Percentiles rank a stretch among this genome's conserved stretches.
phyloP scores from a whole-genome alignment of 2,888 invertebrate species.

The Cephus sareptanus region DNA sequence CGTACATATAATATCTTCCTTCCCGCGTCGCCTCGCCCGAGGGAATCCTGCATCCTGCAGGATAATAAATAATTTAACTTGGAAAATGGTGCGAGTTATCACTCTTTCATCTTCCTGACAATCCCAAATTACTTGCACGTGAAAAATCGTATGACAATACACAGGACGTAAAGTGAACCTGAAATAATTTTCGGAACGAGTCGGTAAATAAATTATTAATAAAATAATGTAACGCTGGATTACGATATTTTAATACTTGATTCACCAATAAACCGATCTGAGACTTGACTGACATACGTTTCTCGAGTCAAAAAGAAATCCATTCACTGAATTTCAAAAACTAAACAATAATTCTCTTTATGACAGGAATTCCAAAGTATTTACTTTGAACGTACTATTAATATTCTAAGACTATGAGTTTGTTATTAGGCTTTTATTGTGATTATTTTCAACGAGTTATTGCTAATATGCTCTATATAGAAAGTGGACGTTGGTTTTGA shows the following conservation, averaged over 20 bases:
- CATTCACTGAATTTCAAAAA: not conserved
- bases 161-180: too few relatives aligned
- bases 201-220: too few relatives aligned
- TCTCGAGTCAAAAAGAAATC: not conserved
- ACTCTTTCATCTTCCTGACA: conserved; percentile 18
- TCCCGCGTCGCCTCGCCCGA: conserved; percentile 31
- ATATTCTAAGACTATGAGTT: too few relatives aligned
- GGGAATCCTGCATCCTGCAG: conserved; percentile 38
- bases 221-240: too few relatives aligned
- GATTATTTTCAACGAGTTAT: too few relatives aligned
- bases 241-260: not conserved
- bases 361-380: too few relatives aligned
- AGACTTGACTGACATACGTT: not conserved
- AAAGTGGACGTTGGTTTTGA: too few relatives aligned
- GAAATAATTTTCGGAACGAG: too few relatives aligned
- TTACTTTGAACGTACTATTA: too few relatives aligned
- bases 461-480: too few relatives aligned
- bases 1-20: conserved; percentile 48
- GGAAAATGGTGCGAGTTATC: conserved; percentile 47
- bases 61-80: conserved; percentile 51
- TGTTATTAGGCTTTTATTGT: too few relatives aligned
- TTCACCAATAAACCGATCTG: not conserved
- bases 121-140: not conserved
- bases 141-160: not conserved
- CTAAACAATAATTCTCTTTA: not conserved